These are phyloP conservation scores for Pitta sordida DNA, from an alignment of 2,113 vertebrate species.

Conservation along the genomic window DNA sequence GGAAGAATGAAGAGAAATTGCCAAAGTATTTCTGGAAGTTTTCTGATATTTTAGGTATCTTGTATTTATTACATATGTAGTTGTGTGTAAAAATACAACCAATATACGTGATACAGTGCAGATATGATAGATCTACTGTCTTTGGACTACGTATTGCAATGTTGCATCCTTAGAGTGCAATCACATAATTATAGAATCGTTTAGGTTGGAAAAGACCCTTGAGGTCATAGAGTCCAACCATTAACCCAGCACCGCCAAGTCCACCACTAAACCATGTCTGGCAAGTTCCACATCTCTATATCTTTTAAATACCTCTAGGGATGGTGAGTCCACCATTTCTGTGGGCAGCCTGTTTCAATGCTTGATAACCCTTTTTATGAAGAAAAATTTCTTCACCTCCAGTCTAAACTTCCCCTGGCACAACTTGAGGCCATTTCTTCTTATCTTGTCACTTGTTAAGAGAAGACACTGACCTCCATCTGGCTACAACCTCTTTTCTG, in stretches of 20 bases:
- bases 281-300: too few relatives aligned
- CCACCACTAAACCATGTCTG: neutral
- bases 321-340: neutral
- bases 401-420: neutral
- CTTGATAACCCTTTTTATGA: neutral
- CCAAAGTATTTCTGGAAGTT: neutral
- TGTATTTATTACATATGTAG: accelerated
- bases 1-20: neutral
- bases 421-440: neutral
- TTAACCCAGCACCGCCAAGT: neutral
- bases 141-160: accelerated
- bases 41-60: neutral
- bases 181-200: neutral
- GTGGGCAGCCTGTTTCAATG: neutral
- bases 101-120: neutral
- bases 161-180: neutral
- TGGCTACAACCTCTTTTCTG: neutral
- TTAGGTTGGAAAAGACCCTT: neutral
- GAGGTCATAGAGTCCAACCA: accelerated
- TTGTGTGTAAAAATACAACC: neutral
- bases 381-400: neutral
- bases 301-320: neutral
- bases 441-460: too few relatives aligned
- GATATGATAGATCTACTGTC: neutral
- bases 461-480: neutral